phyloP scores from a whole-genome alignment of 64 coral and sea anemone species.

The Acropora yongei region DNA sequence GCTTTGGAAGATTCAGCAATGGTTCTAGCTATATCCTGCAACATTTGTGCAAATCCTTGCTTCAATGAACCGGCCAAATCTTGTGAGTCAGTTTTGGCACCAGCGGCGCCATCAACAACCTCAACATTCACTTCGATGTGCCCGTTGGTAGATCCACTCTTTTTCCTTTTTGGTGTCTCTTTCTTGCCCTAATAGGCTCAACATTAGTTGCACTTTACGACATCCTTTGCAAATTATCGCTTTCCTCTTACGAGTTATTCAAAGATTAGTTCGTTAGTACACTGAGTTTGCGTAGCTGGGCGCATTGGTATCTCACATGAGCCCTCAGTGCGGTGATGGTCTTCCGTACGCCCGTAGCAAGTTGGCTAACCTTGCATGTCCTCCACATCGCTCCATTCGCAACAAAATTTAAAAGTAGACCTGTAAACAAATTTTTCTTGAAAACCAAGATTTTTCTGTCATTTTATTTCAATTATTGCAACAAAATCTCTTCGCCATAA shows the following conservation, averaged over 20 bases:
- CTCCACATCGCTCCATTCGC: too few relatives aligned
- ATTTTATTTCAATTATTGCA: too few relatives aligned
- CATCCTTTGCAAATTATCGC: conserved; percentile 64
- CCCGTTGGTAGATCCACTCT: background rate
- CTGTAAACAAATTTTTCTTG: too few relatives aligned
- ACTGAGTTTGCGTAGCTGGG: conserved; percentile 38
- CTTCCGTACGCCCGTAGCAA: too few relatives aligned
- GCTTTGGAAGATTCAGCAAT: conserved; percentile 41
- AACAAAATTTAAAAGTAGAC: too few relatives aligned
- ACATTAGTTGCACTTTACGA: conserved; percentile 1
- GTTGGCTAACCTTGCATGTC: too few relatives aligned
- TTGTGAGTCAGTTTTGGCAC: conserved; percentile 22
- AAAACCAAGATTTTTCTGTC: too few relatives aligned
- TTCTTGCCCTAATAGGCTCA: background rate
- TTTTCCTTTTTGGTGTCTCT: background rate
- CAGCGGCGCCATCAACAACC: conserved; percentile 18
- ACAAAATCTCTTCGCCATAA: too few relatives aligned
- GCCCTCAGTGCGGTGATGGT: conserved; percentile 32
- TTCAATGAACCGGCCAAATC: conserved; percentile 9
- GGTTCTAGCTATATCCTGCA: conserved; percentile 16
- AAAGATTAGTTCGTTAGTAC: conserved; percentile 33
- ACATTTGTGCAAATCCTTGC: conserved; percentile 18
- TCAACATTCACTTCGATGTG: background rate
- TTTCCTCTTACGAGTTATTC: background rate
- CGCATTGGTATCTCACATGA: conserved; percentile 21